phyloP scores from a whole-genome alignment of 2,113 vertebrate genomes.

The Emydura subglobosa region DNA sequence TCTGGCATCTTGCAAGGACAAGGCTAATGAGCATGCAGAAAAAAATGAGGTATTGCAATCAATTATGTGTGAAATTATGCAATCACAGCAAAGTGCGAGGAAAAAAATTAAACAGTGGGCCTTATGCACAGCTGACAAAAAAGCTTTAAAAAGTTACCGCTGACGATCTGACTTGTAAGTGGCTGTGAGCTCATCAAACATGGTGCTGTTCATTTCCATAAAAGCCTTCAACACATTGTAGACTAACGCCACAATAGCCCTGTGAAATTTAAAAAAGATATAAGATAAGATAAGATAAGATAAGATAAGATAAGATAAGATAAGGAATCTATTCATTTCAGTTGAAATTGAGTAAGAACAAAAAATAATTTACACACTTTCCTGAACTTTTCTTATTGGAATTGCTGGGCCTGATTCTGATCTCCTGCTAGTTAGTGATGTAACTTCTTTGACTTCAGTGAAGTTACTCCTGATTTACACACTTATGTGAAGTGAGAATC shows the following conservation, averaged over 20 bases:
- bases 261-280: conserved; percentile 67
- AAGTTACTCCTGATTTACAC: conserved; percentile 38
- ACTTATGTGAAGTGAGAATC: conserved; percentile 39
- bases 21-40: neutral
- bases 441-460: conserved; percentile 23
- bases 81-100: conserved; percentile 53
- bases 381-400: neutral
- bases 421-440: neutral
- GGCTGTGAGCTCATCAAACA: conserved; percentile 99
- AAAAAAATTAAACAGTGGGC: conserved; percentile 52
- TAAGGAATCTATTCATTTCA: conserved; percentile 26
- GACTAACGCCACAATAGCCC: conserved; percentile 98
- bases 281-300: neutral
- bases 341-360: neutral
- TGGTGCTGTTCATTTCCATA: conserved; percentile 99
- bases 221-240: conserved; percentile 99
- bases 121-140: conserved; percentile 78
- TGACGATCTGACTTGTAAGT: conserved; percentile 99
- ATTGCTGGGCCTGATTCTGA: neutral
- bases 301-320: neutral
- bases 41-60: neutral
- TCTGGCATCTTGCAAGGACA: neutral
- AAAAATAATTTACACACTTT: neutral
- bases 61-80: neutral
- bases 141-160: conserved; percentile 92